Evolutionary conservation across 2,888 invertebrate genomes (phyloP).

Genomic region (Lasioglossum figueresi): DNA sequence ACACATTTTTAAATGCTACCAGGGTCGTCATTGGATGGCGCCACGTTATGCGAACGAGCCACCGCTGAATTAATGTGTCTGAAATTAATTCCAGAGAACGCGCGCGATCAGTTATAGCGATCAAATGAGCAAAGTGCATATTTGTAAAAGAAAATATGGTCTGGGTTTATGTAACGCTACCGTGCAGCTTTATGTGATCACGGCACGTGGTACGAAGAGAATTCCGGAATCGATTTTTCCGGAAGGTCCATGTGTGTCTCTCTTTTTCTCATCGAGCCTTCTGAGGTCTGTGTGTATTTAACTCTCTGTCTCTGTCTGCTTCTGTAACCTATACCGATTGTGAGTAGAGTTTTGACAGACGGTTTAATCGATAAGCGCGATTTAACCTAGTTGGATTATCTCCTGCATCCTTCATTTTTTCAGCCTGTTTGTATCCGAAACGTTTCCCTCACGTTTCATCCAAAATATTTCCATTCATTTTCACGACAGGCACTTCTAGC

Average conservation of each 20-base stretch:
- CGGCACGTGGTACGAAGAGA: neutral
- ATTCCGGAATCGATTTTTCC: constrained; percentile 23
- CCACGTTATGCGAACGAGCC: neutral
- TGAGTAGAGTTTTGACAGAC: neutral
- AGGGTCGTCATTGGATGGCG: neutral
- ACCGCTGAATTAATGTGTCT: neutral
- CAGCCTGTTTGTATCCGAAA: neutral
- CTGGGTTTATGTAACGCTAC: constrained; percentile 2
- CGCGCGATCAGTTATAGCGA: neutral
- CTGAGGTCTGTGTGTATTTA: neutral
- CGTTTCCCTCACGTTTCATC: neutral
- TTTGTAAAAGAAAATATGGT: neutral
- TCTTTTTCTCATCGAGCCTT: neutral
- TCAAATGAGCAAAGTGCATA: neutral
- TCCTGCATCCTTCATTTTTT: neutral
- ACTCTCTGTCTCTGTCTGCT: neutral
- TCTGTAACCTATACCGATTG: constrained; percentile 7
- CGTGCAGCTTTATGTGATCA: constrained; percentile 2
- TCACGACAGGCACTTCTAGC: neutral
- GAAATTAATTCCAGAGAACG: neutral
- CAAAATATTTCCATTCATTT: neutral
- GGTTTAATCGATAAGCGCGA: constrained; percentile 21
- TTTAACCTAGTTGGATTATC: constrained; percentile 24
- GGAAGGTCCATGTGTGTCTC: constrained; percentile 8
- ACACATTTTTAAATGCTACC: too few species aligned